Percentiles rank a stretch among this genome's conserved stretches.
These are phyloP conservation scores for Dolichomitus sp. DNA, from an alignment of 2,888 invertebrate genomes.

Conservation along the genomic window DNA sequence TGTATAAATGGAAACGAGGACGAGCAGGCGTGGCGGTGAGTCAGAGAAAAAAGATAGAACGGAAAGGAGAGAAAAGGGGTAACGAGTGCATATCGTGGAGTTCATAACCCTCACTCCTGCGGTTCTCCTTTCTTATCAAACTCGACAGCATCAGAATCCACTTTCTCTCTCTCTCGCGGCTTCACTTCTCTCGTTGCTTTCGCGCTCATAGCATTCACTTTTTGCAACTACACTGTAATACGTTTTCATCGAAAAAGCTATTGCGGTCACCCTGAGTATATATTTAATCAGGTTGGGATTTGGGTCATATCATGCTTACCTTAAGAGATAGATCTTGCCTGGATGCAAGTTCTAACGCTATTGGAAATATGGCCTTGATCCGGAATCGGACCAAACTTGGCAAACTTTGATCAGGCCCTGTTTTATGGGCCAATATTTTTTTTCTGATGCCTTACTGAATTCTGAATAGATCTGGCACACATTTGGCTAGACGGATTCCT, in stretches of 20 bases:
- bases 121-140: conserved; percentile 34
- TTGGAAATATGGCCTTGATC: too few relatives aligned
- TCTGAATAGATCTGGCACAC: too few relatives aligned
- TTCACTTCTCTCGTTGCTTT: conserved; percentile 16
- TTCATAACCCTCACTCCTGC: conserved; percentile 37
- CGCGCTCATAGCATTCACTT: conserved; percentile 15
- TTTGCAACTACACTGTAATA: not conserved
- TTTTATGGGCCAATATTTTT: too few relatives aligned
- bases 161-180: not conserved
- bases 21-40: conserved; percentile 11
- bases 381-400: too few relatives aligned
- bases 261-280: not conserved
- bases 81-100: conserved; percentile 38
- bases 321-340: too few relatives aligned
- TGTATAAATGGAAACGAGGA: conserved; percentile 46
- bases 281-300: too few relatives aligned
- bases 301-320: too few relatives aligned
- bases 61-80: conserved; percentile 23
- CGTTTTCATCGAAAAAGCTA: conserved; percentile 7
- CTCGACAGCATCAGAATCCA: conserved; percentile 18
- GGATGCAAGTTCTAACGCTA: too few relatives aligned
- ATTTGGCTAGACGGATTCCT: too few relatives aligned
- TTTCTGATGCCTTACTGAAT: too few relatives aligned
- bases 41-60: conserved; percentile 6
- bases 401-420: too few relatives aligned